These are phyloP conservation scores for Oxygymnocypris stewartii DNA, from an alignment of 2,113 vertebrate genomes.

Conservation along the genomic window DNA sequence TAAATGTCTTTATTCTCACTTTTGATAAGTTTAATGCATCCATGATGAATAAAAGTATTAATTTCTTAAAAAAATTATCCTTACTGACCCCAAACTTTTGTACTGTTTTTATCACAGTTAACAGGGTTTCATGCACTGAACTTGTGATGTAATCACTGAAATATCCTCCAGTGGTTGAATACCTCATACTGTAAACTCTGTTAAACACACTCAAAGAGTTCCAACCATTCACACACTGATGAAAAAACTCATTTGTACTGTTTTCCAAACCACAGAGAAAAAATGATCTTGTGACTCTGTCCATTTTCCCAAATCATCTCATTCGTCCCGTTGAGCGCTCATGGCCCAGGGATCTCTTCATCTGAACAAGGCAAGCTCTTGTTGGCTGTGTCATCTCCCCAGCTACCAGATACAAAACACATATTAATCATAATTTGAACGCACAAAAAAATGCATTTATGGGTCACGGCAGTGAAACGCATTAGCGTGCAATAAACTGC, in stretches of 20 bases:
- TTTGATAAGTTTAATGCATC: not conserved
- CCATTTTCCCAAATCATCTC: slow-evolving; percentile 88
- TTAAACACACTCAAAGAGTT: not conserved
- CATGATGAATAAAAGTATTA: not conserved
- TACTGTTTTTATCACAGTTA: not conserved
- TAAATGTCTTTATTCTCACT: not conserved
- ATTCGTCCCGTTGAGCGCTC: slow-evolving; percentile 87
- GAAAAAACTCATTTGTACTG: slow-evolving; percentile 27
- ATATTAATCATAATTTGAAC: slow-evolving; percentile 98
- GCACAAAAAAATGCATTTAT: slow-evolving; percentile 83
- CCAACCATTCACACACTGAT: not conserved
- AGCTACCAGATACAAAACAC: slow-evolving; percentile 86
- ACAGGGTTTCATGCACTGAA: not conserved
- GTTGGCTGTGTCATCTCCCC: slow-evolving; percentile 83
- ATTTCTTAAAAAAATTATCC: not conserved
- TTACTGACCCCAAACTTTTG: not conserved
- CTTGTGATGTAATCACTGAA: not conserved
- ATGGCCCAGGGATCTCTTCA: slow-evolving; percentile 83
- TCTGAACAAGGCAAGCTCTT: slow-evolving; percentile 89
- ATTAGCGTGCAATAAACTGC: slow-evolving; percentile 85
- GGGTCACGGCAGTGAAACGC: slow-evolving; percentile 88
- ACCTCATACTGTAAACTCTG: not conserved
- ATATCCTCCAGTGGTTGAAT: not conserved
- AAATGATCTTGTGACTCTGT: slow-evolving; percentile 68
- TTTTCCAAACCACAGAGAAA: slow-evolving; percentile 40